Conservation (phyloP, 1,140 invertebrate genomes). For the Brachionus manjavacas region DNA sequence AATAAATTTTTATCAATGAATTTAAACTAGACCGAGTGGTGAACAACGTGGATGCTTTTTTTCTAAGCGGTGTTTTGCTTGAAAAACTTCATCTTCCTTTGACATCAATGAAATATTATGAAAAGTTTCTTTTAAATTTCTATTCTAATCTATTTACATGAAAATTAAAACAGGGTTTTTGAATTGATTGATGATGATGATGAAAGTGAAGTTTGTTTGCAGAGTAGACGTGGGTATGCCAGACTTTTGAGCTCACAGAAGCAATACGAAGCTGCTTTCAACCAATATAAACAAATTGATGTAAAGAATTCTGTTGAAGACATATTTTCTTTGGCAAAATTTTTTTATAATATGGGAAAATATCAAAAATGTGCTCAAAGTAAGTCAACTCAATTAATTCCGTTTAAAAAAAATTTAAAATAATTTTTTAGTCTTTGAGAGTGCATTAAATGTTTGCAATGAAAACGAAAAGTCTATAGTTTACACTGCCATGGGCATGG, state of each 20-base stretch:
- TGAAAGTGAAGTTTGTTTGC: background rate
- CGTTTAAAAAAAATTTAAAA: too few relatives aligned
- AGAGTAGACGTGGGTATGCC: conserved; percentile 28
- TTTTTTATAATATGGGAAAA: conserved; percentile 35
- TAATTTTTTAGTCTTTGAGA: conserved; percentile 15
- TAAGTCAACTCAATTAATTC: background rate
- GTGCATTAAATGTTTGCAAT: conserved; percentile 5
- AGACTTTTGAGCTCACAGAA: conserved; percentile 21
- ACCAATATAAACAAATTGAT: conserved; percentile 38
- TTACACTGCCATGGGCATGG: conserved; percentile 38
- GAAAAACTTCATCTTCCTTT: conserved; percentile 33
- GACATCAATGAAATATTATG: conserved; percentile 13
- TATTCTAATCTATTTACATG: background rate
- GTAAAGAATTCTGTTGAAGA: conserved; percentile 38
- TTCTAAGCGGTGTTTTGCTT: background rate
- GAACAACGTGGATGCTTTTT: conserved; percentile 26
- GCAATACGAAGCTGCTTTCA: conserved; percentile 28
- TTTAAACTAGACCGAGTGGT: background rate
- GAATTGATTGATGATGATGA: conserved; percentile 41
- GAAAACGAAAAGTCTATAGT: conserved; percentile 40
- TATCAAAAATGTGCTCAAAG: conserved; percentile 40
- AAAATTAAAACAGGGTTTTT: conserved; percentile 34
- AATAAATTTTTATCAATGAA: background rate
- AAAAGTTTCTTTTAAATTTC: background rate
- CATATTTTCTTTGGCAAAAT: conserved; percentile 30